phyloP scores from a whole-genome alignment of 2,888 invertebrate genomes.

The Eupithecia abbreviata region DNA sequence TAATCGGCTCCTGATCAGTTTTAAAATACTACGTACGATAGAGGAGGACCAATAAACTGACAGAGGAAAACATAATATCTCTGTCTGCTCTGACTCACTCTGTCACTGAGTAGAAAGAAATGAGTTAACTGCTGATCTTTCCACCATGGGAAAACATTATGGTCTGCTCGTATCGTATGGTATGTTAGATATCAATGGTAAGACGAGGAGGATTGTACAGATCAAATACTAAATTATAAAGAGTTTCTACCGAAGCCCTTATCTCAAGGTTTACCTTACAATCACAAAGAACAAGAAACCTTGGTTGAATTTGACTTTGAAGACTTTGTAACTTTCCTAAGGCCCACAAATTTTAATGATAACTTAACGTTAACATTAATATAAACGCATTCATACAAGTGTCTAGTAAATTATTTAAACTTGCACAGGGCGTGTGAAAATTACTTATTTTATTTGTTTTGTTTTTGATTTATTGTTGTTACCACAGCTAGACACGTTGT shows the following conservation, averaged over 20 bases:
- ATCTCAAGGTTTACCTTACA: neutral
- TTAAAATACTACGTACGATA: too few species aligned
- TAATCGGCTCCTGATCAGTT: too few species aligned
- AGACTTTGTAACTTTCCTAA: neutral
- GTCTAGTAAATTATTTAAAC: neutral
- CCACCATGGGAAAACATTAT: neutral
- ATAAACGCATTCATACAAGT: neutral
- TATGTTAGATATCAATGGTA: neutral
- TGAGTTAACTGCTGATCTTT: neutral
- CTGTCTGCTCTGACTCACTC: too few species aligned
- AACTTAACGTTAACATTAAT: neutral
- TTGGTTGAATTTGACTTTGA: too few species aligned
- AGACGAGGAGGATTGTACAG: neutral
- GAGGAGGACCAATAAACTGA: too few species aligned
- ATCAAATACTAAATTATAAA: neutral
- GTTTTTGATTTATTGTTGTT: neutral
- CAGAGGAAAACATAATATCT: too few species aligned
- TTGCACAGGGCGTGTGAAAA: neutral
- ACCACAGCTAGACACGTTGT: neutral
- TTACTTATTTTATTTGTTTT: neutral
- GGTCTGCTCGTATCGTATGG: neutral
- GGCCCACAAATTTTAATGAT: neutral
- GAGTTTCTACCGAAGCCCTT: neutral
- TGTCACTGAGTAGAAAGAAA: neutral
- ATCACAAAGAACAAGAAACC: neutral